phyloP scores from a whole-genome alignment of 2,888 invertebrate species.

The Andrena fulva region DNA sequence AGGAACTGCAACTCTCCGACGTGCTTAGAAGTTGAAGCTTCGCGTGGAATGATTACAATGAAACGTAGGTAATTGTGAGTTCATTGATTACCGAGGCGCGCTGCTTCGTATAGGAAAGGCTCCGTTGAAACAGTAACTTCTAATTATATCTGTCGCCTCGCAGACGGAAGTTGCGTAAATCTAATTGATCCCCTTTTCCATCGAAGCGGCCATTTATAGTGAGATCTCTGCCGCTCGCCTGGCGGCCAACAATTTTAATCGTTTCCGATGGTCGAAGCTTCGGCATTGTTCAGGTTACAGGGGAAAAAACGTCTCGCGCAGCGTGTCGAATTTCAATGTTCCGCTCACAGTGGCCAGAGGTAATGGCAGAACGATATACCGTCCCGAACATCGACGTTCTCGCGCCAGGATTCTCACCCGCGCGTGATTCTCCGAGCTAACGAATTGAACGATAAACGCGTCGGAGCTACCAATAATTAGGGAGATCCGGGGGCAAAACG shows the following conservation, averaged over 20 bases:
- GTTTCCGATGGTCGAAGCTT: not conserved
- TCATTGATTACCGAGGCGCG: not conserved
- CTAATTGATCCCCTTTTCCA: not conserved
- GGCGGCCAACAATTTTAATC: not conserved
- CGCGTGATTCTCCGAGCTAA: not conserved
- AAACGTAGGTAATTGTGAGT: not conserved
- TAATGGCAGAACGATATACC: too few relatives aligned
- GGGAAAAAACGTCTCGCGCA: not conserved
- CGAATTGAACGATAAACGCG: not conserved
- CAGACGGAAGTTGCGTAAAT: not conserved
- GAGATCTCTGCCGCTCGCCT: not conserved
- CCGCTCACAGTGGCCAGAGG: too few relatives aligned
- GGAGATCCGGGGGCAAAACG: not conserved
- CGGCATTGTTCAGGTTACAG: too few relatives aligned
- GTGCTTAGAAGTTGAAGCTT: too few relatives aligned
- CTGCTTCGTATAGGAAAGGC: not conserved
- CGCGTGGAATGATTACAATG: not conserved
- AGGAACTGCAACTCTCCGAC: too few relatives aligned
- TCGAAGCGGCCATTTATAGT: not conserved
- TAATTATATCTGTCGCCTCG: not conserved
- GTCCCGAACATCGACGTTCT: not conserved
- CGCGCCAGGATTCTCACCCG: not conserved
- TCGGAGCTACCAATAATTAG: conserved; percentile 8
- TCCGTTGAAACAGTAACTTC: not conserved
- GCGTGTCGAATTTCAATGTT: too few relatives aligned